Percentiles rank a stretch among this genome's conserved stretches.
These are phyloP conservation scores for Ceraclea dissimilis DNA, from an alignment of 2,888 invertebrate species.

Conservation along the genomic window DNA sequence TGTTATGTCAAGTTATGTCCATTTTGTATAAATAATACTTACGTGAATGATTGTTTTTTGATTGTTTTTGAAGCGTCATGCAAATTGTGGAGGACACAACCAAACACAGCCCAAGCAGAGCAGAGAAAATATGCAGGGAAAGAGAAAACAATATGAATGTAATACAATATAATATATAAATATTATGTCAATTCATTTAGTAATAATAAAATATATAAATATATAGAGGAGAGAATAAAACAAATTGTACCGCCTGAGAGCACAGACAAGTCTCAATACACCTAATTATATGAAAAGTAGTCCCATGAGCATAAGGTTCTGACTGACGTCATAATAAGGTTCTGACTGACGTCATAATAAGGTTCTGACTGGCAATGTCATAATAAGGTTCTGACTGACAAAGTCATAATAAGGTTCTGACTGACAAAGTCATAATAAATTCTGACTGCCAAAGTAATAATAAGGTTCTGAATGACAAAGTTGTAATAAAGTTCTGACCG, in stretches of 20 bases:
- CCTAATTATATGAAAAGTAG: too few species aligned
- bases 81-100: constrained; percentile 71
- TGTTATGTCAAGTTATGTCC: constrained; percentile 26
- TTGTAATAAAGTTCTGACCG: too few species aligned
- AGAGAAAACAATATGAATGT: constrained; percentile 47
- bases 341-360: too few species aligned
- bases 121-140: constrained; percentile 69
- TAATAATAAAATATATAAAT: neutral
- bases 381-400: too few species aligned
- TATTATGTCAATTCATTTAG: neutral
- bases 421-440: too few species aligned
- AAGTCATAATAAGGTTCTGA: too few species aligned
- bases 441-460: too few species aligned
- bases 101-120: constrained; percentile 79
- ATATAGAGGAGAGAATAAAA: constrained; percentile 25
- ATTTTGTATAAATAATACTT: constrained; percentile 49
- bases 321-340: too few species aligned
- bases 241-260: constrained; percentile 18
- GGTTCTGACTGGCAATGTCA: too few species aligned
- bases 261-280: neutral
- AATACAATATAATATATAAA: constrained; percentile 6
- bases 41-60: constrained; percentile 64
- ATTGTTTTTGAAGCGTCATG: constrained; percentile 67
- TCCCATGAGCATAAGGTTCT: too few species aligned
- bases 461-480: too few species aligned